Percentiles rank a stretch among this genome's conserved stretches.
Evolutionary conservation across 2,888 invertebrate genomes (phyloP).

Genomic region (Hylaea fasciaria): DNA sequence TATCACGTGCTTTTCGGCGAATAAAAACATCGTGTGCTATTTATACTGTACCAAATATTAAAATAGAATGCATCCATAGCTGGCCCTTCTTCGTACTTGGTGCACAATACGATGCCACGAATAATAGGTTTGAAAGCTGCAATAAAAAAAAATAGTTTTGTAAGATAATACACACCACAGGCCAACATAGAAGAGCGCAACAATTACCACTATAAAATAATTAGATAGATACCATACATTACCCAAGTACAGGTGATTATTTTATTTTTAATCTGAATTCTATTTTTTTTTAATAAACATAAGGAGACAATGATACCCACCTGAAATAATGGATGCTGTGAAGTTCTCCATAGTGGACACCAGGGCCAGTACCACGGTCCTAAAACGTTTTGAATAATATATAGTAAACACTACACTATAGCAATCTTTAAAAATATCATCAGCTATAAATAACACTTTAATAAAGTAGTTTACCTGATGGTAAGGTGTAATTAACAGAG

Average conservation of each 20-base stretch:
- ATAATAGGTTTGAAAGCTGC: constrained; percentile 91
- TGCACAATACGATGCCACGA: constrained; percentile 91
- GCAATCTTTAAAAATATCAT: neutral
- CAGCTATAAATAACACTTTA: constrained; percentile 9
- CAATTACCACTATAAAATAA: no score
- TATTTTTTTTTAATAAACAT: no score
- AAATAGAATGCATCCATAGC: constrained; percentile 91
- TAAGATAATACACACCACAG: neutral
- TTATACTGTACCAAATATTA: constrained; percentile 88
- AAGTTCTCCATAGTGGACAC: constrained; percentile 90
- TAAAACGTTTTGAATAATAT: constrained; percentile 38
- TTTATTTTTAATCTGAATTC: no score
- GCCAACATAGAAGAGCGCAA: no score
- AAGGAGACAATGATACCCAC: constrained; percentile 51
- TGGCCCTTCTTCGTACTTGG: constrained; percentile 92
- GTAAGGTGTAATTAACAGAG: constrained; percentile 77
- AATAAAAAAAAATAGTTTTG: constrained; percentile 49
- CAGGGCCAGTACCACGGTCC: constrained; percentile 88
- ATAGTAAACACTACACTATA: neutral
- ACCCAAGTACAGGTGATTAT: no score
- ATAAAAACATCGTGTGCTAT: neutral
- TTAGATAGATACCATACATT: no score
- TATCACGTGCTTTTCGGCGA: no score
- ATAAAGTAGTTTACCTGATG: constrained; percentile 69
- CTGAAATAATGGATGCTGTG: constrained; percentile 88